Base-by-base conservation (phyloP, 2,797 vertebrate genomes). In the Catamblyrhynchus diadema region DNA sequence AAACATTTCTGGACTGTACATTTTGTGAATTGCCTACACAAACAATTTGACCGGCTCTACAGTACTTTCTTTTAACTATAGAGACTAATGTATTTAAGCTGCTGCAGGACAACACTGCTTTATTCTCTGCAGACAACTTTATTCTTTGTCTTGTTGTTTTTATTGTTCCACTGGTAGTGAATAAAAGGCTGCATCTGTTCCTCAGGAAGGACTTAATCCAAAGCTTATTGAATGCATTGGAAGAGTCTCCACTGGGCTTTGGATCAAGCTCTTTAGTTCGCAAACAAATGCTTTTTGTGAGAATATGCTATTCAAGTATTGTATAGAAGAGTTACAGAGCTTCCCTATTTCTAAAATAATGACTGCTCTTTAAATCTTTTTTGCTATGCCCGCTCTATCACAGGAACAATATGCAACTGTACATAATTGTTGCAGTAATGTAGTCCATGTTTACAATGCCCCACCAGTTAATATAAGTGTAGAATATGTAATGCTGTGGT, bases 201-300 rank as follows among this genome's bases (percentile, higher is more conserved):
- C 90, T 95, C 90, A 87, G 92, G 78, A 95, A 95, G 71, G 71
- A 95, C 77, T 94, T 95, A 96, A 95, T 94, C 94, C 88, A 88
- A 95, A 81, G 77, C 70, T 84, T 73, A 85, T 2, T 95, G 86
- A 96, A 95, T 77, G 48, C 78, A 73, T 62, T 94, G 83, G 81
- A 93, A 95, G 74, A 95, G 83, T 53, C 74, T 93, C 47, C 88
- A 86, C 0, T 80, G 60, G 88, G 78, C 86, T 94, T 86, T 57
- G 53, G 70, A 86, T 94, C 94, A 92, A 88, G 90, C 44, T 72
- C 42, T 86, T 95, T 75, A 91, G 77, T 48, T 62, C 88, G 73
- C 64, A 88, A 64, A 95, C 83, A 95, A 95, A 84, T 64, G 83
- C 24, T 66, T 91, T 95, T 92, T 95, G 90, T 96, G 79, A 66